Base-by-base conservation (phyloP, 2,113 vertebrate genomes). In the Micronycteris hirsuta region DNA sequence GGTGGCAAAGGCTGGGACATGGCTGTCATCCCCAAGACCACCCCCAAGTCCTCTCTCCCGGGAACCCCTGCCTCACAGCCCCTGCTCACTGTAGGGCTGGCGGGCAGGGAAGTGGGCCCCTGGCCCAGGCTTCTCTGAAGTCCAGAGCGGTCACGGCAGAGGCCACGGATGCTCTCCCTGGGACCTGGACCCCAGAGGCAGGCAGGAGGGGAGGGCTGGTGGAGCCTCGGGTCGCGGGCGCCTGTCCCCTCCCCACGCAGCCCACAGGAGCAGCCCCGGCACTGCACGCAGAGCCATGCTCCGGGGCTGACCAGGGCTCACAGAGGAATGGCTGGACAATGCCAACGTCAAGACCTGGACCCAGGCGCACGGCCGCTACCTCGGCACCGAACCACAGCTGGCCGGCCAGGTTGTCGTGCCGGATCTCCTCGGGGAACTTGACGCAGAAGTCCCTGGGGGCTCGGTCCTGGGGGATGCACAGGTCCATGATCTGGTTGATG, bases 361-460 rank as follows among this genome's bases (percentile, higher is more conserved):
- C 88, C 52, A 11, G 49, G 47, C 0, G 4, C 47, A 17, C 2
- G 2, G 65, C 83, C 26, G 22, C 95, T 98, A 99, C 99, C 99
- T 99, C 99, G 5, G 99, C 99, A 36, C 99, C 99, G 94, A 99
- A 99, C 99, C 99, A 99, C 96, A 99, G 99, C 98, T 99, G 99
- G 96, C 99, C 99, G 2, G 99, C 99, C 93, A 99, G 98, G 99
- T 99, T 99, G 98, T 99, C 99, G 76, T 99, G 99, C 28, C 99
- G 99, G 97, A 99, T 99, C 98, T 99, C 99, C 98, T 99, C 99
- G 0, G 99, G 99, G 98, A 99, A 99, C 98, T 99, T 99, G 31
- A 99, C 99, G 73, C 99, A 99, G 73, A 99, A 99, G 98, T 99
- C 99, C 95, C 99, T 97, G 93, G 99, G 99, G 96, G 99, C 99